These are phyloP conservation scores for Thumatha senex DNA, from an alignment of 2,888 invertebrate species.

Conservation along the genomic window DNA sequence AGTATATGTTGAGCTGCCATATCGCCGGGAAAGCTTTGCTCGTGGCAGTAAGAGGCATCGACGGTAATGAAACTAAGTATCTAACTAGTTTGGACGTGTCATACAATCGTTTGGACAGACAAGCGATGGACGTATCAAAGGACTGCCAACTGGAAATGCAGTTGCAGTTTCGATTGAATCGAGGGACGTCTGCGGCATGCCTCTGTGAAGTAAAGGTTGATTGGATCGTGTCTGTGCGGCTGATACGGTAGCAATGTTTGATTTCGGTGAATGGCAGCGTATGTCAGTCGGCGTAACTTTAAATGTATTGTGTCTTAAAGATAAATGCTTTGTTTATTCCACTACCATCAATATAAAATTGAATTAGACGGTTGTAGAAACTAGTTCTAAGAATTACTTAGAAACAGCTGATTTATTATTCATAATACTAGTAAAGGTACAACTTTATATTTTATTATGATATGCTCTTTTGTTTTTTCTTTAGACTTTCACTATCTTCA, in stretches of 20 bases:
- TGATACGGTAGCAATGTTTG: conserved; percentile 66
- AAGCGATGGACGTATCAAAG: conserved; percentile 82
- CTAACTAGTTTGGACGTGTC: conserved; percentile 54
- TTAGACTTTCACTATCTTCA: too few species aligned
- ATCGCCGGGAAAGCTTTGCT: conserved; percentile 38
- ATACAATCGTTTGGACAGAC: conserved; percentile 79
- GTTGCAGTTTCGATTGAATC: conserved; percentile 80
- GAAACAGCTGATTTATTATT: too few species aligned
- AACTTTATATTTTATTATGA: too few species aligned
- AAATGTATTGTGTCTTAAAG: conserved; percentile 39
- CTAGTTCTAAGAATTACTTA: too few species aligned
- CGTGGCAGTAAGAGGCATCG: conserved; percentile 18
- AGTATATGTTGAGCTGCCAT: conserved; percentile 46
- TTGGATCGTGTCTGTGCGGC: conserved; percentile 72
- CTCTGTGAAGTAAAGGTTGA: conserved; percentile 73
- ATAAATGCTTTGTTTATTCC: conserved; percentile 26
- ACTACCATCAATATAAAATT: background rate
- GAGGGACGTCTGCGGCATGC: conserved; percentile 75
- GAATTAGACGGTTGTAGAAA: too few species aligned
- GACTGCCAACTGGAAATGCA: conserved; percentile 76
- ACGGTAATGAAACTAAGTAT: conserved; percentile 45
- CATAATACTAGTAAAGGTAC: too few species aligned
- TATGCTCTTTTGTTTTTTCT: too few species aligned
- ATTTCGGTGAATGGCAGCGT: conserved; percentile 44
- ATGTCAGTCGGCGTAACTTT: conserved; percentile 35